Evolutionary conservation across 23 tunicate genomes (phyloP).

Genomic region (Diplosoma virens): DNA sequence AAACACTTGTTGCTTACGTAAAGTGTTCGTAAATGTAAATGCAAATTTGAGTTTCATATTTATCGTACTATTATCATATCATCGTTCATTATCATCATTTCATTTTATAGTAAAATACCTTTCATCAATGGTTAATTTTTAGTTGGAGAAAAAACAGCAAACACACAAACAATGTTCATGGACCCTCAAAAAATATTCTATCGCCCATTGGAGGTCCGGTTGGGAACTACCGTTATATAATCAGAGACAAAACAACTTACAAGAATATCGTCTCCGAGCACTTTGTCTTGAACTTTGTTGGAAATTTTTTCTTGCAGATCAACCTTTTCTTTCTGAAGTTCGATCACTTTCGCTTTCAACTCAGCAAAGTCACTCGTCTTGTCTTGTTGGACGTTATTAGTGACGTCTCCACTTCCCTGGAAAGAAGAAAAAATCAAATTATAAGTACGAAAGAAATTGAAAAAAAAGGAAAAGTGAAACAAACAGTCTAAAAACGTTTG

Average conservation of each 20-base stretch:
- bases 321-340: constrained; percentile 46
- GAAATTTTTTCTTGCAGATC: constrained; percentile 41
- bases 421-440: too few species aligned
- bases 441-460: too few species aligned
- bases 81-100: too few species aligned
- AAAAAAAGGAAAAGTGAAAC: neutral
- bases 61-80: too few species aligned
- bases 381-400: too few species aligned
- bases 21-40: too few species aligned
- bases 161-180: too few species aligned
- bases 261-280: neutral
- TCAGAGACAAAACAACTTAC: neutral
- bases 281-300: constrained; percentile 36
- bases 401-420: constrained; percentile 25
- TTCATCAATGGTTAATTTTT: too few species aligned
- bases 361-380: constrained; percentile 11
- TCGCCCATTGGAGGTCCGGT: neutral
- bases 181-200: neutral
- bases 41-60: too few species aligned
- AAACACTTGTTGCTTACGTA: too few species aligned
- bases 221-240: neutral
- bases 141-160: too few species aligned
- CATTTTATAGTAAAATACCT: too few species aligned
- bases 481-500: neutral
- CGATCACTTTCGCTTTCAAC: constrained; percentile 54